Conservation (phyloP, 2,888 invertebrate genomes). For the Diplolepis rosae region DNA sequence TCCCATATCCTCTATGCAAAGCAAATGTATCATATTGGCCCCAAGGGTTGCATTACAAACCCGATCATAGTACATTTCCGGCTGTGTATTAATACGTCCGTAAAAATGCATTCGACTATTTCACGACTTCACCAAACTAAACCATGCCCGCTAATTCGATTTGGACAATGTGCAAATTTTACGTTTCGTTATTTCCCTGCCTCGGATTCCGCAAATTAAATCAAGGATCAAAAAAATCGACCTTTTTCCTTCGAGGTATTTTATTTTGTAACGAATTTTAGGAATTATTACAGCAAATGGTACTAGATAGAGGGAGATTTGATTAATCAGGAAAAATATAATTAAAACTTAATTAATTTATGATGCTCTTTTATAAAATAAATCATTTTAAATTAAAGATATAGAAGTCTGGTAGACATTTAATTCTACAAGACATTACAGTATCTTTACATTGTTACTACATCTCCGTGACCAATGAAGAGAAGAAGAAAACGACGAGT, state of each 20-base stretch:
- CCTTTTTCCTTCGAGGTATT: not conserved
- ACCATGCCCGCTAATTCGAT: constrained; percentile 64
- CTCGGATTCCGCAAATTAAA: constrained; percentile 6
- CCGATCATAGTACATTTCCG: constrained; percentile 69
- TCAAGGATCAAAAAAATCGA: not conserved
- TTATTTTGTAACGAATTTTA: too few species aligned
- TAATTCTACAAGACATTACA: not conserved
- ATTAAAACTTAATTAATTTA: not conserved
- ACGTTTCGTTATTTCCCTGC: constrained; percentile 35
- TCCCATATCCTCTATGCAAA: constrained; percentile 56
- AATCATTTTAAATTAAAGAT: too few species aligned
- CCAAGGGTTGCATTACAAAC: constrained; percentile 70
- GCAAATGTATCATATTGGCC: constrained; percentile 70
- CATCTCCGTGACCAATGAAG: constrained; percentile 29
- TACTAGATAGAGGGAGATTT: not conserved
- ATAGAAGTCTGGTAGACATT: not conserved
- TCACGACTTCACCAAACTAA: constrained; percentile 48
- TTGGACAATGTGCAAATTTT: constrained; percentile 44
- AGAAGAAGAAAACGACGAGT: constrained; percentile 26
- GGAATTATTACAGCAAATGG: not conserved
- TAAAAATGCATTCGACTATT: constrained; percentile 61
- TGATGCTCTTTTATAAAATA: too few species aligned
- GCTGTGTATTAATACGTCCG: constrained; percentile 65
- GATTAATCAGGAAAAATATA: too few species aligned
- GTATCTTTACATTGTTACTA: constrained; percentile 21